Conservation (phyloP, 2,797 vertebrate species). For the Microctenopoma steveboyesi region DNA sequence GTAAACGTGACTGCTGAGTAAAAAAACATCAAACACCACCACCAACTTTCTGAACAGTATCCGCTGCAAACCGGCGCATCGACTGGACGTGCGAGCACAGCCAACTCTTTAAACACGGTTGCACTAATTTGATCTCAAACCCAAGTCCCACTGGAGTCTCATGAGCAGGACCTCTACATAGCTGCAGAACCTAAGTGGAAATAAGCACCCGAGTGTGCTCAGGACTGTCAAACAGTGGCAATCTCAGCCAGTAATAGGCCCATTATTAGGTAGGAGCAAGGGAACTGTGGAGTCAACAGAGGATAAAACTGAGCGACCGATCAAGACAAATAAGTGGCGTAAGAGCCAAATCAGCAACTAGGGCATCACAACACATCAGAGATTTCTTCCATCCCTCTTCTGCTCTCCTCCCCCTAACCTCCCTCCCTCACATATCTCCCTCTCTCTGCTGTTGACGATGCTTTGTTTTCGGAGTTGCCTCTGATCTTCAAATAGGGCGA, state of each 20-base stretch:
- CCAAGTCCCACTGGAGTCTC: conserved; percentile 21
- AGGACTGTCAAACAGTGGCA: conserved; percentile 59
- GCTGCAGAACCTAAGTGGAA: conserved; percentile 35
- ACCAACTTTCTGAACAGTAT: conserved; percentile 11
- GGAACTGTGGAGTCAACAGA: conserved; percentile 58
- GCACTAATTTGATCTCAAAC: conserved; percentile 31
- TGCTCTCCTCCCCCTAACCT: not conserved
- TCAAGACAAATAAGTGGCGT: conserved; percentile 78
- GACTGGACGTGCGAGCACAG: conserved; percentile 5
- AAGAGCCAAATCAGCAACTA: conserved; percentile 71
- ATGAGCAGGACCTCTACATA: conserved; percentile 22
- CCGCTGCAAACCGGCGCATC: not conserved
- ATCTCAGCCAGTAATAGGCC: conserved; percentile 69
- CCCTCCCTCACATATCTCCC: conserved; percentile 6
- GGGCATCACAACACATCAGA: conserved; percentile 75
- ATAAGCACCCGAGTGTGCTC: conserved; percentile 45
- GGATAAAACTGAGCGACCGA: conserved; percentile 61
- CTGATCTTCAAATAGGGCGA: conserved; percentile 72
- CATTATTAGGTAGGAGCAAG: conserved; percentile 65
- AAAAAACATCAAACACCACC: conserved; percentile 29
- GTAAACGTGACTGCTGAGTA: conserved; percentile 9
- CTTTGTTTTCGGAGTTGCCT: conserved; percentile 71
- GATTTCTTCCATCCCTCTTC: conserved; percentile 14
- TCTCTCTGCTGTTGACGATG: conserved; percentile 71
- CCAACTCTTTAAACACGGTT: conserved; percentile 13